Conservation (phyloP, 2,888 invertebrate genomes). For the Caenorhabditis zanzibari region DNA sequence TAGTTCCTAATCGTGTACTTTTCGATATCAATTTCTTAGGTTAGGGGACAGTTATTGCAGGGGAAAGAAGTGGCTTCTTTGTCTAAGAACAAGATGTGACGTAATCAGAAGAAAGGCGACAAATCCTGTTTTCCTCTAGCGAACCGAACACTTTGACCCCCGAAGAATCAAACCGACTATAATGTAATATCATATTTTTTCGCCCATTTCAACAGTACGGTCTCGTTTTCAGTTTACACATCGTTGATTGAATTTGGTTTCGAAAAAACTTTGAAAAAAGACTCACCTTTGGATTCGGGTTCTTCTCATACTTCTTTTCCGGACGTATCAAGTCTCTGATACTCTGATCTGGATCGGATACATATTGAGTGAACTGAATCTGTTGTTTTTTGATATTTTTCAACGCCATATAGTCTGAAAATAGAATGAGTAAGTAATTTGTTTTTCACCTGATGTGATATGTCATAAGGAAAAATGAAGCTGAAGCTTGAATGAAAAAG, state of each 20-base stretch:
- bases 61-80: slow-evolving; percentile 37
- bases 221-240: slow-evolving; percentile 16
- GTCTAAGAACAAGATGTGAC: slow-evolving; percentile 42
- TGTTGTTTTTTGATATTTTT: slow-evolving; percentile 45
- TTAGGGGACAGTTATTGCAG: slow-evolving; percentile 12
- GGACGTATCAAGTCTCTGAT: slow-evolving; percentile 64
- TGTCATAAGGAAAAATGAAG: neutral
- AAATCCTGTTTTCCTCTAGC: slow-evolving; percentile 30
- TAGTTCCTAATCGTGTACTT: neutral
- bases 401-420: slow-evolving; percentile 58
- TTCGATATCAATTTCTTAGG: slow-evolving; percentile 11
- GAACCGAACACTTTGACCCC: slow-evolving; percentile 52
- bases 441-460: neutral
- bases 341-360: slow-evolving; percentile 59
- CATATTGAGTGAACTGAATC: slow-evolving; percentile 59
- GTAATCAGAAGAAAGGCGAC: slow-evolving; percentile 23
- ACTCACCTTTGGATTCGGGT: slow-evolving; percentile 61
- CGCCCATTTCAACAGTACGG: neutral
- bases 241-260: slow-evolving; percentile 5
- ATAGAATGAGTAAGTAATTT: too few species aligned
- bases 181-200: slow-evolving; percentile 29
- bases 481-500: slow-evolving; percentile 14
- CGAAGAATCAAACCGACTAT: slow-evolving; percentile 35
- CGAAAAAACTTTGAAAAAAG: neutral
- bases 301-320: slow-evolving; percentile 67